phyloP scores from a whole-genome alignment of 2,797 vertebrate genomes.

The Tolypeutes matacus region DNA sequence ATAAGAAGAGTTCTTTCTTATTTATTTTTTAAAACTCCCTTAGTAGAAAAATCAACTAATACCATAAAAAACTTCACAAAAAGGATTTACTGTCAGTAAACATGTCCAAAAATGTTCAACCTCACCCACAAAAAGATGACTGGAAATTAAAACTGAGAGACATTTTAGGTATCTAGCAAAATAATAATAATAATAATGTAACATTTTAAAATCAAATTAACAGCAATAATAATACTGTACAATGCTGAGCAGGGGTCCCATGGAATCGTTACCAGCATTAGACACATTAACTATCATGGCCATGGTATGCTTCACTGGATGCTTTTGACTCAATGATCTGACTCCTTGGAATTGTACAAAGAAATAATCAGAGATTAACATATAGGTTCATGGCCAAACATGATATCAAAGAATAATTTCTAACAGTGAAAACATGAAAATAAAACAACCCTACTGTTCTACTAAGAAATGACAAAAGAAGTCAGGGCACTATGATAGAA shows the following conservation, averaged over 20 bases:
- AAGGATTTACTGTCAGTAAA: conserved; percentile 9
- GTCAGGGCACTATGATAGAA: background rate
- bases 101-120: background rate
- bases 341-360: background rate
- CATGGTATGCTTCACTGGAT: background rate
- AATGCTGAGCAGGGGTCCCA: background rate
- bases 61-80: background rate
- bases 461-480: background rate
- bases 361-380: background rate
- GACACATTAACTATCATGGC: background rate
- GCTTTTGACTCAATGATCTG: background rate
- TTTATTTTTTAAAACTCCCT: background rate
- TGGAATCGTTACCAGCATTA: background rate
- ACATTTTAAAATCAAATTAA: background rate
- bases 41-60: conserved; percentile 34
- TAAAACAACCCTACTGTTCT: background rate
- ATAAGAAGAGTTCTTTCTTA: background rate
- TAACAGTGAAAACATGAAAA: background rate
- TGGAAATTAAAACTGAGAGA: conserved; percentile 3
- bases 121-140: background rate
- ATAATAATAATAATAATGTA: background rate
- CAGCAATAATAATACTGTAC: background rate
- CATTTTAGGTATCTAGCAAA: background rate
- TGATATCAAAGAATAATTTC: background rate
- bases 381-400: background rate